phyloP scores from a whole-genome alignment of 2,888 invertebrate species.

The Trilocha varians region DNA sequence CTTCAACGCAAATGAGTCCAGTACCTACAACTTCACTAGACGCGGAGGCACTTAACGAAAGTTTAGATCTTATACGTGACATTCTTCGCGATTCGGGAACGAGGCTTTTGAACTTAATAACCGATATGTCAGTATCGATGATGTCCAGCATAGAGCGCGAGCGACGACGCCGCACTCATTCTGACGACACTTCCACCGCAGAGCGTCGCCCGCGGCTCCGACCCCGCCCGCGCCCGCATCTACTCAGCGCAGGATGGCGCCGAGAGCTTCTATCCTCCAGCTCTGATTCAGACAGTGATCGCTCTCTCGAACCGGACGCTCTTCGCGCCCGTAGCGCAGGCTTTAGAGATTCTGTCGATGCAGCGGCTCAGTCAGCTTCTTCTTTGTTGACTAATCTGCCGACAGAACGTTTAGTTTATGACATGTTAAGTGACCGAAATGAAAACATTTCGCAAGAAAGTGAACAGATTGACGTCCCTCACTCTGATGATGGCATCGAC shows the following conservation, averaged over 20 bases:
- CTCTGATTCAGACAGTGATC: slow-evolving; percentile 60
- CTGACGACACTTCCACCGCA: slow-evolving; percentile 26
- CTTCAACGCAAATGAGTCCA: slow-evolving; percentile 45
- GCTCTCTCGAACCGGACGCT: slow-evolving; percentile 54
- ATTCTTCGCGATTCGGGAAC: slow-evolving; percentile 65
- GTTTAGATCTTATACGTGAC: slow-evolving; percentile 59
- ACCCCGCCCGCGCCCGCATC: slow-evolving; percentile 32
- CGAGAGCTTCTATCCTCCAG: slow-evolving; percentile 45
- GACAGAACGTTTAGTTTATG: slow-evolving; percentile 44
- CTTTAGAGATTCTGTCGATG: slow-evolving; percentile 33
- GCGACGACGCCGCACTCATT: slow-evolving; percentile 23
- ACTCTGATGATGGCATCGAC: slow-evolving; percentile 43
- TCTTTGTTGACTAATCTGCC: slow-evolving; percentile 14
- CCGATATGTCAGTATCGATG: slow-evolving; percentile 59
- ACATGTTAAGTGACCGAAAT: slow-evolving; percentile 30
- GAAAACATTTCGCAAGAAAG: slow-evolving; percentile 18
- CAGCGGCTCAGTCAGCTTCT: slow-evolving; percentile 14
- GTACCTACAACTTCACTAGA: slow-evolving; percentile 35
- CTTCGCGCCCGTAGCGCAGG: slow-evolving; percentile 53
- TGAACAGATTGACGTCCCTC: slow-evolving; percentile 32
- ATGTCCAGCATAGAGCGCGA: slow-evolving; percentile 41
- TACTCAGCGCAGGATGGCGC: slow-evolving; percentile 32
- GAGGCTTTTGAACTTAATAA: slow-evolving; percentile 57
- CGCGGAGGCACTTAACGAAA: slow-evolving; percentile 58
- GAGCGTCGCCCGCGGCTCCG: slow-evolving; percentile 14